A percentile compares a stretch with the other conserved stretches of the same genome.
phyloP scores from a whole-genome alignment of 2,797 vertebrate species.

The Eulemur rubriventer region DNA sequence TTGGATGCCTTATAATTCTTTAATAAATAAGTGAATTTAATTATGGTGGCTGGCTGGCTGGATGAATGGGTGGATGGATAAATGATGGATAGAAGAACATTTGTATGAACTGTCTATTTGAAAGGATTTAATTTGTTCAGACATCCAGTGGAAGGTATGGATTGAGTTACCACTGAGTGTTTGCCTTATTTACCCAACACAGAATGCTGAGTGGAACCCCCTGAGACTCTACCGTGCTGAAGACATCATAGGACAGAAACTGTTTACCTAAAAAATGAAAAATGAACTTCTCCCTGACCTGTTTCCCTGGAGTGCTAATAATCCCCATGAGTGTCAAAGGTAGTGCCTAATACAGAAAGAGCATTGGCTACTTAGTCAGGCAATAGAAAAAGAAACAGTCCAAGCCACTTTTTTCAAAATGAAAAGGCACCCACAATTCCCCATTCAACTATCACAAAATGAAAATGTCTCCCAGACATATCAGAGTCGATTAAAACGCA shows the following conservation, averaged over 20 bases:
- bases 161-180: not conserved
- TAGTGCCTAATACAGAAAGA: not conserved
- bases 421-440: conserved; percentile 25
- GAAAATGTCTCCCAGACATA: conserved; percentile 70
- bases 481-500: conserved; percentile 29
- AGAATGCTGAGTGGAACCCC: not conserved
- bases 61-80: not conserved
- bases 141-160: not conserved
- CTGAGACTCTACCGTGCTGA: not conserved
- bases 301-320: not conserved
- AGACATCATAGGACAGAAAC: not conserved
- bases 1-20: not conserved
- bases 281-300: not conserved
- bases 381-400: not conserved
- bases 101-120: not conserved
- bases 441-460: conserved; percentile 51
- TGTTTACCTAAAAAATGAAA: not conserved
- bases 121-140: not conserved
- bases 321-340: not conserved
- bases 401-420: not conserved
- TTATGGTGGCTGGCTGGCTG: not conserved
- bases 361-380: not conserved
- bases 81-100: not conserved
- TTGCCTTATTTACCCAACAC: not conserved
- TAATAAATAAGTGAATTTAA: not conserved